A percentile compares a stretch with the other conserved stretches of the same genome.
Conservation (phyloP, 30 jellyfish, hydroid and myxozoan genomes). For the Catostylus mosaicus region DNA sequence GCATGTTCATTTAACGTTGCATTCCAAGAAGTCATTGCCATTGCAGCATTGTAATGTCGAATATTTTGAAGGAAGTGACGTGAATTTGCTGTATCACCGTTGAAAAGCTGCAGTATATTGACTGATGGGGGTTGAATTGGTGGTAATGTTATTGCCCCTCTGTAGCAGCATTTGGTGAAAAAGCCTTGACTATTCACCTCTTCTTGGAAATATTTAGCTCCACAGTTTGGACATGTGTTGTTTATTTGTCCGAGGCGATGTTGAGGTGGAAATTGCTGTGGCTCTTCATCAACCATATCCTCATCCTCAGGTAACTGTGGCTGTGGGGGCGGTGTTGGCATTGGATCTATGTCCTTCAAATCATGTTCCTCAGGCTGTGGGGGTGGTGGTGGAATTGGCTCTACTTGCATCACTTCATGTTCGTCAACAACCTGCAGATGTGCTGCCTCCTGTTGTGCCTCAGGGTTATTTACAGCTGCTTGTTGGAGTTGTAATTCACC, state of each 20-base stretch:
- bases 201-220: not conserved
- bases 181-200: not conserved
- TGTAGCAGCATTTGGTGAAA: not conserved
- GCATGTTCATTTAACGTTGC: conserved; percentile 33
- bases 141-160: not conserved
- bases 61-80: conserved; percentile 32
- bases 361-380: conserved; percentile 13
- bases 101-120: too few relatives aligned
- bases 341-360: not conserved
- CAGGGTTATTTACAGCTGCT: not conserved
- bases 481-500: too few relatives aligned
- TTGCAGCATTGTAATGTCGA: conserved; percentile 27
- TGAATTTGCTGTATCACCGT: not conserved
- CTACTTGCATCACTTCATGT: too few relatives aligned
- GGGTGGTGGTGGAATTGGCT: too few relatives aligned
- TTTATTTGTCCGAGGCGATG: conserved; percentile 26
- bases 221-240: conserved; percentile 31
- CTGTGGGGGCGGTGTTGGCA: too few relatives aligned
- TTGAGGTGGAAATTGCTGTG: conserved; percentile 17
- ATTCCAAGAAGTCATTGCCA: conserved; percentile 62
- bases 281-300: too few relatives aligned
- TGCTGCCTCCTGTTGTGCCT: not conserved
- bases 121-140: not conserved
- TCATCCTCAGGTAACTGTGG: too few relatives aligned
- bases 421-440: not conserved